phyloP scores from a whole-genome alignment of 1,140 invertebrate genomes.

The Conus betulinus region DNA sequence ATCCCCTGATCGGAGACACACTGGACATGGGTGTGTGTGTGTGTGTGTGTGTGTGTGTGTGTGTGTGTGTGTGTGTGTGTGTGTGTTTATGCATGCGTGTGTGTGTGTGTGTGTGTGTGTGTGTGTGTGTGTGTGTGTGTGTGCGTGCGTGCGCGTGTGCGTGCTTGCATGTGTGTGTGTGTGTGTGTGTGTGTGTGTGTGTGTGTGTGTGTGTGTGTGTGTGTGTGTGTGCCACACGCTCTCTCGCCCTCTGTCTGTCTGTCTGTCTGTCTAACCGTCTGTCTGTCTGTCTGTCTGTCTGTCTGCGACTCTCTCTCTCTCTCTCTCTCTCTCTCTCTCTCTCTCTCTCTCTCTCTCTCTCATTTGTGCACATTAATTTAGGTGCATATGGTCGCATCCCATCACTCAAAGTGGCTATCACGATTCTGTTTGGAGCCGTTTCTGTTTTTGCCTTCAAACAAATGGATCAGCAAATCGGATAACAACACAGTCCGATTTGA shows the following conservation, averaged over 20 bases:
- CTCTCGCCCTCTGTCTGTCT: neutral
- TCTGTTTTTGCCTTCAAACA: too few relatives aligned
- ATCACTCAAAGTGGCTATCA: too few relatives aligned
- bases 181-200: neutral
- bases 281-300: neutral
- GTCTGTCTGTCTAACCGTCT: neutral
- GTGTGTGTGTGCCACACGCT: neutral
- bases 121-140: neutral
- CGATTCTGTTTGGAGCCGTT: too few relatives aligned
- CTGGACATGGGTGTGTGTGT: neutral
- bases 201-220: neutral
- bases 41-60: constrained; percentile 10
- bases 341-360: too few relatives aligned
- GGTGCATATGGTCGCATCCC: too few relatives aligned
- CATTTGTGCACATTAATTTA: too few relatives aligned
- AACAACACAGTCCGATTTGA: too few relatives aligned
- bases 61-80: constrained; percentile 10
- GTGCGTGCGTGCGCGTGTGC: neutral
- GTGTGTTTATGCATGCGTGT: neutral
- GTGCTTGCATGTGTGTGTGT: neutral
- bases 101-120: constrained; percentile 10
- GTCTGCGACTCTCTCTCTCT: too few relatives aligned
- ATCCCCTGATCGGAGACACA: neutral
- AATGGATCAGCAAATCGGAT: too few relatives aligned
- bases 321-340: too few relatives aligned